Conservation (phyloP, 2,888 invertebrate genomes). For the Eupithecia abbreviata region DNA sequence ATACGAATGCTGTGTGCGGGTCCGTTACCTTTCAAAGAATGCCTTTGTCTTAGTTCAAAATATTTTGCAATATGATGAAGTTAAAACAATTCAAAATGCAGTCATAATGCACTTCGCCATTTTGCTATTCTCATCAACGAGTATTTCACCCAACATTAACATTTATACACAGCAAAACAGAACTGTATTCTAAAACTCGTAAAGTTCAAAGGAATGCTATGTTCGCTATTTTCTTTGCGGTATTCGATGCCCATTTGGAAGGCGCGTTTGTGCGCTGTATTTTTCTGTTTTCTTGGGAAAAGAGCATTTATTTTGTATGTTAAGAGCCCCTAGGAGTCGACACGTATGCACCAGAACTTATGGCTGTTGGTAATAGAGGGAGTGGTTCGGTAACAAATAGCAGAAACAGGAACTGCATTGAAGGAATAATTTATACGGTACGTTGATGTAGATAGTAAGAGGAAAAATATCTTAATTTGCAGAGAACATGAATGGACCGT, state of each 20-base stretch:
- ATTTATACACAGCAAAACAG: conserved; percentile 28
- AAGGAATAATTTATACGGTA: conserved; percentile 5
- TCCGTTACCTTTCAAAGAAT: too few species aligned
- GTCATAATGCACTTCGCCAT: conserved; percentile 16
- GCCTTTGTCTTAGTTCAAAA: too few species aligned
- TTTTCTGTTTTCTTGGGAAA: conserved; percentile 52
- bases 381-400: conserved; percentile 16
- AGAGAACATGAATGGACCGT: not conserved
- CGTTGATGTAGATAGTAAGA: not conserved
- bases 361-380: conserved; percentile 24
- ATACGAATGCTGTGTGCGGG: too few species aligned
- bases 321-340: conserved; percentile 42
- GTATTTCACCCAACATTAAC: conserved; percentile 37
- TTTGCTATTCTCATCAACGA: conserved; percentile 20
- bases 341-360: conserved; percentile 28
- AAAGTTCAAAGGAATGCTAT: conserved; percentile 18
- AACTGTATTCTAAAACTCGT: conserved; percentile 27
- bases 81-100: not conserved
- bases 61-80: too few species aligned
- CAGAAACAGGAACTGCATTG: conserved; percentile 7
- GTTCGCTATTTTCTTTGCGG: conserved; percentile 27
- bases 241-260: conserved; percentile 54
- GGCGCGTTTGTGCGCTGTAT: conserved; percentile 55
- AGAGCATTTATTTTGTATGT: conserved; percentile 49
- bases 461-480: not conserved